Conservation (phyloP, 2,113 vertebrate species). For the Lanius collurio region DNA sequence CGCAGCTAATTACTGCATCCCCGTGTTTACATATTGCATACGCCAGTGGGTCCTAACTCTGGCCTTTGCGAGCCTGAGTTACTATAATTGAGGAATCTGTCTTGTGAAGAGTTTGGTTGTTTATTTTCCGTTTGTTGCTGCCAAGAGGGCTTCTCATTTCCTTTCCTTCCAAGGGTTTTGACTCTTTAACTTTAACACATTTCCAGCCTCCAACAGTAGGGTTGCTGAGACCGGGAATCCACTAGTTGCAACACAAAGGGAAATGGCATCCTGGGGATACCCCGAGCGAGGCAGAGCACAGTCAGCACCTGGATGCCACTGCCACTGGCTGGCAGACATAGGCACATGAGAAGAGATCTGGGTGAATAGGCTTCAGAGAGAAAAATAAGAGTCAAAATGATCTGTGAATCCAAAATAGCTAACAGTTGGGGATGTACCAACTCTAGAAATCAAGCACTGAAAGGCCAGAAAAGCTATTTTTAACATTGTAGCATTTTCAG, state of each 20-base stretch:
- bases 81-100: conserved; percentile 69
- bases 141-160: conserved; percentile 67
- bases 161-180: conserved; percentile 47
- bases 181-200: conserved; percentile 65
- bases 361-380: background rate
- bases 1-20: conserved; percentile 88
- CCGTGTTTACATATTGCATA: conserved; percentile 90
- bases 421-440: background rate
- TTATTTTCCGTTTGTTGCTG: conserved; percentile 77
- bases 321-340: fast-evolving
- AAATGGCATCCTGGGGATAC: background rate
- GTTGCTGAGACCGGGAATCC: background rate
- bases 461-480: background rate
- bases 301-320: background rate
- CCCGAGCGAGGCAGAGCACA: fast-evolving
- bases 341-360: background rate
- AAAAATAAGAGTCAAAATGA: background rate
- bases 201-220: conserved; percentile 4
- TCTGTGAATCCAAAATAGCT: background rate
- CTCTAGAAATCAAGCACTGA: background rate
- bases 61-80: conserved; percentile 50
- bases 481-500: background rate
- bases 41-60: conserved; percentile 80
- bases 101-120: conserved; percentile 69
- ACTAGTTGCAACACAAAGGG: background rate